Conservation (phyloP, 1,140 invertebrate genomes). For the Colletes latitarsis region DNA sequence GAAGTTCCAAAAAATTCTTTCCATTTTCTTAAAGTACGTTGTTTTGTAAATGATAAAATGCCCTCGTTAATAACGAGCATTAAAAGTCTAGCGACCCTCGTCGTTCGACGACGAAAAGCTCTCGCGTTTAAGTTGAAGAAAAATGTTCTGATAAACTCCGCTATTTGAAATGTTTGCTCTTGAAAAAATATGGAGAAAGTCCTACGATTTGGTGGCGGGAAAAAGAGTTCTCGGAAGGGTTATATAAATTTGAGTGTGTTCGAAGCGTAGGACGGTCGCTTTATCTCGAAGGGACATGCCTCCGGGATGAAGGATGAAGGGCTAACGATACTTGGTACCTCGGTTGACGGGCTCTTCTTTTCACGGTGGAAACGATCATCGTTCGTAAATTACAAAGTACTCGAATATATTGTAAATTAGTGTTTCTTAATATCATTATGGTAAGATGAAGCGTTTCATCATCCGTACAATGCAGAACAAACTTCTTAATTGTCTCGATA, state of each 20-base stretch:
- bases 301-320: constrained; percentile 30
- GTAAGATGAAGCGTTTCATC: too few relatives aligned
- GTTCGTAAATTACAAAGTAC: neutral
- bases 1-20: too few relatives aligned
- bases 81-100: neutral
- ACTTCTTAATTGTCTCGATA: too few relatives aligned
- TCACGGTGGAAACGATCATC: constrained; percentile 21
- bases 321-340: constrained; percentile 42
- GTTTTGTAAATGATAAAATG: too few relatives aligned
- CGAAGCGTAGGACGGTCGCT: constrained; percentile 20
- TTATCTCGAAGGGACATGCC: constrained; percentile 31
- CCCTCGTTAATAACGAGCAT: too few relatives aligned
- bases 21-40: too few relatives aligned
- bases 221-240: neutral
- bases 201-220: neutral
- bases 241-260: constrained; percentile 40
- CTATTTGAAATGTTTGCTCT: constrained; percentile 1
- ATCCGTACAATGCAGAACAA: too few relatives aligned
- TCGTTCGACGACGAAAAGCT: neutral
- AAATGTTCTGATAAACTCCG: constrained; percentile 28
- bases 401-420: too few relatives aligned
- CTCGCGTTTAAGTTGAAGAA: constrained; percentile 6
- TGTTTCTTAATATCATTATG: too few relatives aligned
- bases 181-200: neutral
- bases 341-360: neutral